Evolutionary conservation across 2,113 vertebrate genomes (phyloP), one percentile per base, ranked within the genome.

Genomic region (Elgaria multicarinata): DNA sequence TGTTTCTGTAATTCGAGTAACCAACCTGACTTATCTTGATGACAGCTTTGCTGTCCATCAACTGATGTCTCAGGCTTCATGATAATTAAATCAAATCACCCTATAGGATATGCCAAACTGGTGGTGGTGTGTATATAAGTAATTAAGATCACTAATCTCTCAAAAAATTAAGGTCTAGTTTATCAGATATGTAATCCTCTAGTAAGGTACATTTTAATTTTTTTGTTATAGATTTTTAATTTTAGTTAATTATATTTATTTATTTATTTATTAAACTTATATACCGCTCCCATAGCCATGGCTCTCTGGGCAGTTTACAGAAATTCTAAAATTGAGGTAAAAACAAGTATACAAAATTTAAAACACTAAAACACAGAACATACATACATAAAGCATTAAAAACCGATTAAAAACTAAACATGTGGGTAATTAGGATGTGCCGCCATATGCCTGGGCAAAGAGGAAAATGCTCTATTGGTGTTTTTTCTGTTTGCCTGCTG

Each of bases 161-260:
- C 83, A 79, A 42, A n/a, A 90, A 85, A 90, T 87, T 58, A 13
- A 55, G 42, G 9, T 66, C 55, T n/a, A 42, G 0, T 75, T 69
- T n/a, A 72, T 83, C 67, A 84, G 12, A 33, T 28, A 22, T 86
- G 75, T 67, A 83, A 89, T 90, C 50, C 4, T 89, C 83, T 44
- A 72, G 20, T 88, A 74, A 74, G 44, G 85, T 85, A 89, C 3
- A 2, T 71, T 46, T 66, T 18, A 62, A 12, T 1, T 55, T 83
- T 67, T 72, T 36, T 42, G 4, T 62, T 4, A 0, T 66, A 0
- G 10, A 22, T 20, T 2, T 22, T n/a, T 69, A 33, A 6, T 77
- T 92, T 92, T 92, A 39, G 44, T 42, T 18, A 67, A n/a, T n/a
- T n/a, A n/a, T n/a, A n/a, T n/a, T n/a, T n/a, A n/a, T n/a, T n/a